Evolutionary conservation across 2,113 vertebrate species (phyloP), one percentile per base, ranked within the genome.

Genomic region (Scomber colias): DNA sequence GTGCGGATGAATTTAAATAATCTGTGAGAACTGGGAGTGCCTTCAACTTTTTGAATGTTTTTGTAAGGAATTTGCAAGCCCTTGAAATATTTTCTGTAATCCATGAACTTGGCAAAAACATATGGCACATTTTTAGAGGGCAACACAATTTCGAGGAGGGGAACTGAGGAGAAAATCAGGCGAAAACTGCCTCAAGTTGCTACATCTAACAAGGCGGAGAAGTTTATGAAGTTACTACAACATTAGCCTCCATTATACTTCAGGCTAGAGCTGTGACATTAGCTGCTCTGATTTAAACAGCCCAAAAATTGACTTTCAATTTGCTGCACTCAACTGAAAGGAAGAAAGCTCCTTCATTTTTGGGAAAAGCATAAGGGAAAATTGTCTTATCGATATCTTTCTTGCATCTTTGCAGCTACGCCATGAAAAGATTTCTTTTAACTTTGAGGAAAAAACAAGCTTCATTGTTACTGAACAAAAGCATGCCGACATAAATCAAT

Each of bases 401-500:
- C n/a, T 35, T 55, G 53, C 68, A 66, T 86, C 61, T 79, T 45
- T 27, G 46, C 16, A 56, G 27, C 53, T 68, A 35, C 0, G 45
- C 21, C 1, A n/a, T 59, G 62, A 85, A 84, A 67, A 67, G 71
- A 60, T 57, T 67, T 81, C 62, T 66, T 82, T 75, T 46, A 85
- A 69, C 53, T 68, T 35, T 17, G 8, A 27, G n/a, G 19, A 13
- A 57, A 40, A 21, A 68, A 46, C n/a, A 27, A 69, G 63, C 56
- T 35, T 40, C 8, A 12, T 60, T 60, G 1, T 40, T 59, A 59
- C 75, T 3, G 19, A 69, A 83, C 56, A 45, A 77, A 79, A 83
- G 69, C 46, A 21, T 0, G 21, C 48, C 11, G 77, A 50, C 53
- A 66, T 19, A 4, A 82, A 90, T 93, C 90, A 67, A 91, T 93